Evolutionary conservation across 2,888 invertebrate genomes (phyloP), one percentile per base, ranked within the genome.

Genomic region (Drosophila kambysellisi): DNA sequence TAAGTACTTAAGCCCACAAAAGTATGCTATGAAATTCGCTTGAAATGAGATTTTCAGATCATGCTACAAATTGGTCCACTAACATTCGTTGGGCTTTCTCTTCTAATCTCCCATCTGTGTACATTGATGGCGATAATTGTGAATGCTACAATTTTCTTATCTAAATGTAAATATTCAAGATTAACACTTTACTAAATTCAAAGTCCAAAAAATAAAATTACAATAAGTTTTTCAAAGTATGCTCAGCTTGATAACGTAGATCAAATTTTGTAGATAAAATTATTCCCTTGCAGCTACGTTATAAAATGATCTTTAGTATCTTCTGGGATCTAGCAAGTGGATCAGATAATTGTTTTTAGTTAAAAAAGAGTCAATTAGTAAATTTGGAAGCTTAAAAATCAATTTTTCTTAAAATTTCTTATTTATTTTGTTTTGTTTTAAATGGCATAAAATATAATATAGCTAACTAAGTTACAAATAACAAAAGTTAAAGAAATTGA

Each of bases 1-100:
- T 88, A 76, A 88, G 82, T 88, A 80, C 90, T 85, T 85, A 85
- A 85, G 88, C 90, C 77, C 88, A 70, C 79, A 87, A 83, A 85
- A 89, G 84, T 87, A 79, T 89, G 84, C 84, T 60, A 86, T 84
- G 84, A 84, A 84, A 89, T 89, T 86, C 81, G 84, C 73, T 76
- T 68, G 65, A 87, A 84, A 89, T 88, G 88, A 82, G 82, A 89
- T 88, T 87, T 84, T 57, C 59, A 63, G 54, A 75, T 67, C 70
- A 61, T 58, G 64, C 76, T 69, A 73, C 88, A 81, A 87, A 87
- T 71, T 72, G 74, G 61, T 67, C 46, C 39, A 52, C 56, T 67
- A 69, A 74, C 64, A 65, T 67, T 56, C 56, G 64, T 65, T 56
- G 65, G 43, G 43, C 39, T 74, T 66, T 41, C 15, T 48, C 32